Base-by-base conservation (phyloP, 2,888 invertebrate genomes). In the Sisyra terminalis region DNA sequence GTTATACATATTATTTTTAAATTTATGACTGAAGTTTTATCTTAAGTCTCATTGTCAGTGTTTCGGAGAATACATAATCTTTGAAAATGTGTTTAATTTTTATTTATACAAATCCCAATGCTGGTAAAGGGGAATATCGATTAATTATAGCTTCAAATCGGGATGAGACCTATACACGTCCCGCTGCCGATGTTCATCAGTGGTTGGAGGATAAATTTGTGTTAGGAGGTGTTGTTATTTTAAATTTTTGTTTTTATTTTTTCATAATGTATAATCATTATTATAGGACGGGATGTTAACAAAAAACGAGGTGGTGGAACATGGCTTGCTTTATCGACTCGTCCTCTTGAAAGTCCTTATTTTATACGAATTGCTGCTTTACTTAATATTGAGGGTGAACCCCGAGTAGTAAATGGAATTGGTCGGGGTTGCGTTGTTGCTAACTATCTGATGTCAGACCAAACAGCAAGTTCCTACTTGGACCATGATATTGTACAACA, bases 51-150 rank as follows among this genome's bases (percentile, higher is more conserved):
- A 24, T 24, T 24, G 7, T 24, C 7, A 24, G 5, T 24, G 24
- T n/a, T n/a, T n/a, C n/a, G n/a, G n/a, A n/a, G 7, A 24, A 24
- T 24, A 5, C 24, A 24, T 7, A 24, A 24, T 5, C 5, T 24
- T 30, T 15, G 5, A 18, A 11, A 50, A 89, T 89, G 89, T 89
- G 89, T 55, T 82, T 89, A 48, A 61, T 87, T 49, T 87, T 88
- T 55, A 62, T 80, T 48, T 76, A 77, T 55, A 70, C 74, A 6
- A 75, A 81, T 52, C 64, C 67, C 43, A 55, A 65, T 47, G 70
- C 75, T 40, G 53, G 58, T 8, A 56, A 67, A 13, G 69, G 72
- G 45, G 71, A 71, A 34, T 87, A 78, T 55, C 73, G 77, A 50
- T 58, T 88, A 13, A 75, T 89, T 46, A 52, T 89, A 35, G 79